Evolutionary conservation across 1,140 invertebrate species (phyloP), one percentile per base, ranked within the genome.

Genomic region (Drosophila rufa): DNA sequence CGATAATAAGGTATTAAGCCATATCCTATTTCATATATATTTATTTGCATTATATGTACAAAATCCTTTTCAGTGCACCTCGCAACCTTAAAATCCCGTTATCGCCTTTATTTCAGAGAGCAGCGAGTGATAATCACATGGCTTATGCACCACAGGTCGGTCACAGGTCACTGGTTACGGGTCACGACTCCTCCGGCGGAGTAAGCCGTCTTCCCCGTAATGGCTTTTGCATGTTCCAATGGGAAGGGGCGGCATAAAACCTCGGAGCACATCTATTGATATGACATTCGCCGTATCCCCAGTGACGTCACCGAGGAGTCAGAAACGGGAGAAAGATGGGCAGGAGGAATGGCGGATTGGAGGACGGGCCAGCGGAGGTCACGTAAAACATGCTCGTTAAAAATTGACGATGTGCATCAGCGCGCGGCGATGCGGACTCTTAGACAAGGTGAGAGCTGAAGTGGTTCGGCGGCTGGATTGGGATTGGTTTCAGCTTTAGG

Each of bases 391-490:
- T 55, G 83, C 80, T 89, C 80, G 83, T 87, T 89, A 83, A 87
- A 89, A 89, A 89, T 89, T 87, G 84, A 87, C 82, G 83, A 87
- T 89, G 84, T 87, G 83, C 83, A 86, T 86, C 83, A 86, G 82
- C 78, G 83, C 70, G 83, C 70, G 71, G 69, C 79, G 67, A 77
- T 82, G 78, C 56, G 62, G 70, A 38, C 65, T 57, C 75, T 82
- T 67, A 75, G 66, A 67, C 73, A 50, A 76, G 74, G 73, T 67
- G 53, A 56, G 55, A 19, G 50, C 12, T 45, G 40, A 36, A 42
- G 42, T 57, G 25, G 15, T 46, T 36, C 15, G 45, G 25, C 9
- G 40, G 25, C 15, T 36, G 38, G 7, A n/a, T 53, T 55, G 38
- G 50, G 61, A 55, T 55, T 60, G 46, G 65, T 38, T 55, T 59